phyloP scores from a whole-genome alignment of 2,113 vertebrate species.

The Herpailurus yagouaroundi region DNA sequence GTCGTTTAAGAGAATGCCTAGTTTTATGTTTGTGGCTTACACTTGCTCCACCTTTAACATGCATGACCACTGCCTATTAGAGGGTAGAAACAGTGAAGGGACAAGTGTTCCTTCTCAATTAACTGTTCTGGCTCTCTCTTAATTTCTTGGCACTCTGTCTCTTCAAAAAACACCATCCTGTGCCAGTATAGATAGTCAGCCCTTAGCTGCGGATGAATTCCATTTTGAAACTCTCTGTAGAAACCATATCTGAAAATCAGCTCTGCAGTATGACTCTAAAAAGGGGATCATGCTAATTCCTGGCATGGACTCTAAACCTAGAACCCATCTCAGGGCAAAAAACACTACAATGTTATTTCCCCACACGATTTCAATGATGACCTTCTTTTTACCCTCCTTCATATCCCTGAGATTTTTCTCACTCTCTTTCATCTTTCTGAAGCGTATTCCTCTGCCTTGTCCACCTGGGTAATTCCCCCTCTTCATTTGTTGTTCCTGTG shows the following conservation, averaged over 20 bases:
- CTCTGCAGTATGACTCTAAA: not conserved
- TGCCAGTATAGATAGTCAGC: not conserved
- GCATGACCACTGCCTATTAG: not conserved
- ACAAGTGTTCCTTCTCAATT: constrained; percentile 16
- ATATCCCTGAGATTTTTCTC: not conserved
- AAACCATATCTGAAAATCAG: not conserved
- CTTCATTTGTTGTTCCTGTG: not conserved
- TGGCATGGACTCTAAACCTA: not conserved
- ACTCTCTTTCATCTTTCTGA: not conserved
- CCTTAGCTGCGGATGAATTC: not conserved
- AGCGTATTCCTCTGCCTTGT: not conserved
- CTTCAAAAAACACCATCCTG: not conserved
- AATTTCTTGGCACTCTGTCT: not conserved
- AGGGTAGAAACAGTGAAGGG: not conserved
- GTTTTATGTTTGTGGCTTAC: not conserved
- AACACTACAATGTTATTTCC: not conserved
- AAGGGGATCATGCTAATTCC: not conserved
- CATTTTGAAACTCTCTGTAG: not conserved
- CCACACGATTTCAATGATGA: not conserved
- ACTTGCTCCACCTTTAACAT: not conserved
- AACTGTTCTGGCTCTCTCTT: not conserved
- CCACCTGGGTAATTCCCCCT: not conserved
- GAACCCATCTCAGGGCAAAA: not conserved
- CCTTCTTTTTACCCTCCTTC: not conserved
- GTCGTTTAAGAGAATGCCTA: not conserved